Evolutionary conservation across 2,113 vertebrate species (phyloP).

Genomic region (Pelvicachromis taeniatus): DNA sequence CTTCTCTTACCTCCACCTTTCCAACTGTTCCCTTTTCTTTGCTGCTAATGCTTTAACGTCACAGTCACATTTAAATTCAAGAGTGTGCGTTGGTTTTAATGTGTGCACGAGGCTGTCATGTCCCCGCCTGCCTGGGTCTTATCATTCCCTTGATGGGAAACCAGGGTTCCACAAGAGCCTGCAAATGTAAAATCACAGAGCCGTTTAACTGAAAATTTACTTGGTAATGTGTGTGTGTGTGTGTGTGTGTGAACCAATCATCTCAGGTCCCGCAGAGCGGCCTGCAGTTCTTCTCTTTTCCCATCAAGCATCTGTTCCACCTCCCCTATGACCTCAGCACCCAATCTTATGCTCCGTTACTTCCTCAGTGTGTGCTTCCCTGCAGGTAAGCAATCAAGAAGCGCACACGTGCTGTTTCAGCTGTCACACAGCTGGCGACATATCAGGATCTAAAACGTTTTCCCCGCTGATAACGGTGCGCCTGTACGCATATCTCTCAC

Average conservation of each 20-base stretch:
- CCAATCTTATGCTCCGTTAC: slow-evolving; percentile 46
- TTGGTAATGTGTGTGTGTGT: neutral
- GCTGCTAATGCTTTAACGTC: neutral
- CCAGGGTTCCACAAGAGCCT: neutral
- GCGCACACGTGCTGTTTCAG: neutral
- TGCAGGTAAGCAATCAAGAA: neutral
- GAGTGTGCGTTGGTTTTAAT: neutral
- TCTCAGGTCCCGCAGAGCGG: neutral
- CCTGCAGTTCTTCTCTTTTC: slow-evolving; percentile 13
- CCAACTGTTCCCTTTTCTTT: neutral
- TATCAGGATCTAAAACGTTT: slow-evolving; percentile 9
- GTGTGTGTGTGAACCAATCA: neutral
- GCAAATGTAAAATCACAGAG: slow-evolving; percentile 11
- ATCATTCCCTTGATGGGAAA: slow-evolving; percentile 2
- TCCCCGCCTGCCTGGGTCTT: neutral
- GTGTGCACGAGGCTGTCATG: neutral
- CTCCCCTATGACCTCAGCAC: neutral
- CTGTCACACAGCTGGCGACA: slow-evolving; percentile 10
- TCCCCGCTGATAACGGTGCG: neutral
- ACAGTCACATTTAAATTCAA: neutral
- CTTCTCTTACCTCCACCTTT: neutral
- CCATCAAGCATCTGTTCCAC: slow-evolving; percentile 54
- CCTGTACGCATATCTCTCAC: neutral
- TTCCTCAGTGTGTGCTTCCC: neutral
- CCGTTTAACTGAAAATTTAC: neutral